Conservation (phyloP, 92 coral and sea anemone genomes). For the Siderastrea radians region DNA sequence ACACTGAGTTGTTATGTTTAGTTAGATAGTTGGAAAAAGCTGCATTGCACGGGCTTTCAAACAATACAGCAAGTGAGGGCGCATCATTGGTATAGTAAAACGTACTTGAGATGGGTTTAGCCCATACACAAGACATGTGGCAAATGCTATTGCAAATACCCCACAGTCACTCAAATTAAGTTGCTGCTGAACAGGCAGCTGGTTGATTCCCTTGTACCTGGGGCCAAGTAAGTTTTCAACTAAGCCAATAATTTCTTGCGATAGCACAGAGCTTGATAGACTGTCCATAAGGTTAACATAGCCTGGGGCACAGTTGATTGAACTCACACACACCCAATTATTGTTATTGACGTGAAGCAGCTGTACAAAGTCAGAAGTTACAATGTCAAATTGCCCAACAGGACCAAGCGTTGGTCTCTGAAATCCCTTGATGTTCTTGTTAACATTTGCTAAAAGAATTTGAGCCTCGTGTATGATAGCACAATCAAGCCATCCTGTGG, state of each 20-base stretch:
- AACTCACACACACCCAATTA: slow-evolving; percentile 79
- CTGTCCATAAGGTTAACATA: slow-evolving; percentile 71
- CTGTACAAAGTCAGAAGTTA: slow-evolving; percentile 70
- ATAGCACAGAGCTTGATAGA: slow-evolving; percentile 49
- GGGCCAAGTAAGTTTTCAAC: slow-evolving; percentile 32
- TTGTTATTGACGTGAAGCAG: slow-evolving; percentile 53
- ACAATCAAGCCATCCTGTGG: slow-evolving; percentile 77
- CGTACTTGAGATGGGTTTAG: slow-evolving; percentile 18
- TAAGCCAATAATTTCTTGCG: slow-evolving; percentile 19
- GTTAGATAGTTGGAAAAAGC: slow-evolving; percentile 17
- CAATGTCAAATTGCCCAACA: slow-evolving; percentile 59
- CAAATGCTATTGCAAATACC: slow-evolving; percentile 31
- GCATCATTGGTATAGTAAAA: slow-evolving; percentile 30
- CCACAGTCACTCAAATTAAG: slow-evolving; percentile 20
- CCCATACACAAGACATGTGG: slow-evolving; percentile 40
- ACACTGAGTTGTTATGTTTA: background rate
- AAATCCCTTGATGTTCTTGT: slow-evolving; percentile 62
- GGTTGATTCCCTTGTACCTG: slow-evolving; percentile 21
- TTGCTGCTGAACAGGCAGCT: slow-evolving; percentile 37
- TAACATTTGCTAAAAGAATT: slow-evolving; percentile 55
- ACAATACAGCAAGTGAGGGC: slow-evolving; percentile 24
- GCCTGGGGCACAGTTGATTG: slow-evolving; percentile 68
- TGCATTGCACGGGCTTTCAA: slow-evolving; percentile 17
- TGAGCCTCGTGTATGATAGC: slow-evolving; percentile 65
- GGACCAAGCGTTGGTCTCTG: slow-evolving; percentile 78